Conservation (phyloP, 2,113 vertebrate species). For the Tamias sibiricus region DNA sequence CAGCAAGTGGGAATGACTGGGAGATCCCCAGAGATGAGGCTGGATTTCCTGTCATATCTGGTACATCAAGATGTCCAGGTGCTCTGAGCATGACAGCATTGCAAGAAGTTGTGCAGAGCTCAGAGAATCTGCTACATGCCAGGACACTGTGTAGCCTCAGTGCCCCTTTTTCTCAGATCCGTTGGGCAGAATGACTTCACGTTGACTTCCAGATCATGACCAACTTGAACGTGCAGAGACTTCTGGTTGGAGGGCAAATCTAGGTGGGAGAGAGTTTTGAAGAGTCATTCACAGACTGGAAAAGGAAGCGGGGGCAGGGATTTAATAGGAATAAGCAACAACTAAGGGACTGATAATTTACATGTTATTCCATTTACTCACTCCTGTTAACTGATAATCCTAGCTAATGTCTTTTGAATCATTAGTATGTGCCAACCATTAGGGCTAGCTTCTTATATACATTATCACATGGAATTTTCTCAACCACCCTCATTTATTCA, state of each 20-base stretch:
- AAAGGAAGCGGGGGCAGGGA: neutral
- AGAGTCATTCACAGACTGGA: neutral
- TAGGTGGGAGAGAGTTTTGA: neutral
- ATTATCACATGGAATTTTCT: neutral
- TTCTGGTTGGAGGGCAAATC: neutral
- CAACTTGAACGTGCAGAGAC: neutral
- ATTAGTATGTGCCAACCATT: neutral
- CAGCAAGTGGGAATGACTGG: fast-evolving
- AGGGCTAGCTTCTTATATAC: neutral
- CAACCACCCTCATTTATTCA: neutral
- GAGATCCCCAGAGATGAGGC: neutral
- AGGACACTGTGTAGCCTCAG: neutral
- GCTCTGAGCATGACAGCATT: neutral
- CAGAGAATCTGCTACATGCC: neutral
- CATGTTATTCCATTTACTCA: neutral
- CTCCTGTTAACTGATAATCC: neutral
- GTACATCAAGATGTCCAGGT: neutral
- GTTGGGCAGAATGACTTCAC: neutral
- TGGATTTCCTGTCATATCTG: neutral
- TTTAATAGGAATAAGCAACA: neutral
- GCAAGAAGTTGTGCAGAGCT: neutral
- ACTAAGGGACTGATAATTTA: neutral
- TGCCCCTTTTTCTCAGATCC: neutral
- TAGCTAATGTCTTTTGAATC: neutral
- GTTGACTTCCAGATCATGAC: neutral